Percentiles rank a stretch among this genome's conserved stretches.
Evolutionary conservation across 2,888 invertebrate genomes (phyloP).

Genomic region (Dilophus febrilis): DNA sequence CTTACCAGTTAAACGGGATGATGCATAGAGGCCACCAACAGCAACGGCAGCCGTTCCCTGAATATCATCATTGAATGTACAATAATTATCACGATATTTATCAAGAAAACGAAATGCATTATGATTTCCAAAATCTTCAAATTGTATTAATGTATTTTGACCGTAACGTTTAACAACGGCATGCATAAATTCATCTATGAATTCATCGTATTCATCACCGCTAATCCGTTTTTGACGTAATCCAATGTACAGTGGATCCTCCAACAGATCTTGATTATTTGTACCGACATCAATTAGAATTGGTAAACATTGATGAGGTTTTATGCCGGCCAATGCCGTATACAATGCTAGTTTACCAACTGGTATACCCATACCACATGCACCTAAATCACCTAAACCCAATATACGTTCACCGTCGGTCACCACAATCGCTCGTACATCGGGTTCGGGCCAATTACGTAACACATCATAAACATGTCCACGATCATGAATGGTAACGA

Average conservation of each 20-base stretch:
- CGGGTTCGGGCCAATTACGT: constrained; percentile 49
- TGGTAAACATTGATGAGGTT: constrained; percentile 87
- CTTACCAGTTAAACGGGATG: constrained; percentile 34
- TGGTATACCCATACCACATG: constrained; percentile 94
- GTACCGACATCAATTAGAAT: constrained; percentile 91
- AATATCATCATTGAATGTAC: constrained; percentile 98
- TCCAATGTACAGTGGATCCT: constrained; percentile 92
- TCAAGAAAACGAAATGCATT: constrained; percentile 92
- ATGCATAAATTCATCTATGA: constrained; percentile 95
- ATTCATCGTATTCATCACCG: constrained; percentile 77
- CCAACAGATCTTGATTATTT: constrained; percentile 70
- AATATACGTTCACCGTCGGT: constrained; percentile 96
- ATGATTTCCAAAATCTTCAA: constrained; percentile 94
- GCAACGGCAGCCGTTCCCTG: constrained; percentile 95
- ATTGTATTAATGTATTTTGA: constrained; percentile 71
- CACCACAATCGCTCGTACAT: constrained; percentile 75
- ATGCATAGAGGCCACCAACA: constrained; percentile 63
- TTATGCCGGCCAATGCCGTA: constrained; percentile 92
- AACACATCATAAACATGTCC: constrained; percentile 78
- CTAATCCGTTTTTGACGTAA: constrained; percentile 67
- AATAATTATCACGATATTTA: constrained; percentile 79
- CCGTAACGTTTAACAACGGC: constrained; percentile 77
- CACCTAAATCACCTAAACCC: constrained; percentile 91
- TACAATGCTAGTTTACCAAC: constrained; percentile 93
- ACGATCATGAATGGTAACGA: constrained; percentile 88